Base-by-base conservation (phyloP, 2,113 vertebrate species). In the Telmatochromis bifrenatus region DNA sequence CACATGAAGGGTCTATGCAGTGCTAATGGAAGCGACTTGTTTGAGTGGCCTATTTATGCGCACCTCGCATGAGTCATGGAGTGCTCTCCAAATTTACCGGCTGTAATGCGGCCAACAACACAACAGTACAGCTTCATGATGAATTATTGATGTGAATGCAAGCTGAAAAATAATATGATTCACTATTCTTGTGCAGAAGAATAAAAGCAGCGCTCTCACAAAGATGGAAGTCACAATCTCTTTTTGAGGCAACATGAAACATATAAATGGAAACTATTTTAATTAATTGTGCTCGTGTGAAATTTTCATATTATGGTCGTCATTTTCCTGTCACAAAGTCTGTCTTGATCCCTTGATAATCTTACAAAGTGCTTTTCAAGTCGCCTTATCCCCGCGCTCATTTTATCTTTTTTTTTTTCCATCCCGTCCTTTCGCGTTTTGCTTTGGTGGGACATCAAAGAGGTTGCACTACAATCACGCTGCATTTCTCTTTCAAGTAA, bases 381-480 rank as follows among this genome's bases (percentile, higher is more conserved):
- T 88, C 62, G 6, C 86, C 87, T 90, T 83, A 92, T 92, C 88
- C 91, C 79, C 28, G 62, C 49, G 19, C 84, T 90, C 75, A 28
- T 92, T 92, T 90, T 55, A 81, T 89, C 19, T 68, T 21, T 21
- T 8, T 65, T 70, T 73, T 73, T 73, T 17, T 88, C 85, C 84
- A 68, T 90, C 84, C 82, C 14, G 2, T 83, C 87, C 86, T 82
- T 83, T 83, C 2, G 19, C 47, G 12, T 84, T 92, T 83, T 73
- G 56, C 92, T 91, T 87, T 93, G 83, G 89, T 85, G 88, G 6
- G 83, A 92, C 91, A 91, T 95, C 91, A 95, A 92, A 94, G 93
- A 82, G 60, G 83, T 82, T 62, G 23, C 54, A 53, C 93, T 75
- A 54, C 93, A 89, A 83, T 87, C 84, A 75, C 37, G 7, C 49